phyloP scores from a whole-genome alignment of 2,113 vertebrate species.

The Symphodus melops region DNA sequence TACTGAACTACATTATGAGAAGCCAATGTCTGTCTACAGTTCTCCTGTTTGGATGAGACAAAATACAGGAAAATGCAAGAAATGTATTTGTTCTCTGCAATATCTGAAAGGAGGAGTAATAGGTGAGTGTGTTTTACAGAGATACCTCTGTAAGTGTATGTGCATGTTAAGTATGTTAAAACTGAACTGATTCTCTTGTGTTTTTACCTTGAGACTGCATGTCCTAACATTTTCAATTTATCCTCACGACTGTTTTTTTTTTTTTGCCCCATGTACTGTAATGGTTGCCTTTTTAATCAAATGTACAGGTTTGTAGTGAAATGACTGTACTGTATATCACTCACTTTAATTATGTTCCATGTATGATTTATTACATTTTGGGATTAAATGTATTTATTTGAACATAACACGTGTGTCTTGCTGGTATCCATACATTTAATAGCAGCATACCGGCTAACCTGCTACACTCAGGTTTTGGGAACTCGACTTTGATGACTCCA shows the following conservation, averaged over 20 bases:
- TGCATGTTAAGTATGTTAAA: slow-evolving; percentile 57
- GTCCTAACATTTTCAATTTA: slow-evolving; percentile 31
- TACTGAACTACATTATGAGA: slow-evolving; percentile 32
- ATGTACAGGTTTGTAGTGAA: slow-evolving; percentile 50
- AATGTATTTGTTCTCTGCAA: slow-evolving; percentile 47
- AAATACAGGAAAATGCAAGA: slow-evolving; percentile 39
- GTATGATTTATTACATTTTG: slow-evolving; percentile 53
- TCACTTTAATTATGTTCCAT: slow-evolving; percentile 45
- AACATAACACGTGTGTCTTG: slow-evolving; percentile 12
- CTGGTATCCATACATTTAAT: too few relatives aligned
- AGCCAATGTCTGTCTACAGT: slow-evolving; percentile 39
- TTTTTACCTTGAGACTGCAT: slow-evolving; percentile 65
- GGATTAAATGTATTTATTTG: slow-evolving; percentile 71
- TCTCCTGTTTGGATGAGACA: slow-evolving; percentile 24
- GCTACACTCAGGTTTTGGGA: too few relatives aligned
- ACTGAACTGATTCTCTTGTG: slow-evolving; percentile 27
- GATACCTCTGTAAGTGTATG: slow-evolving; percentile 27
- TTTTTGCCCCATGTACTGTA: slow-evolving; percentile 33
- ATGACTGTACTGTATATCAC: slow-evolving; percentile 58
- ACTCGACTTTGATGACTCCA: too few relatives aligned
- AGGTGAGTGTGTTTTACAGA: slow-evolving; percentile 40
- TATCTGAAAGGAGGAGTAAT: slow-evolving; percentile 29
- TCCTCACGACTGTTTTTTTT: slow-evolving; percentile 27
- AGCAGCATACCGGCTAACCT: too few relatives aligned
- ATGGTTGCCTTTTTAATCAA: slow-evolving; percentile 17